These are phyloP conservation scores for Oligia latruncula DNA, from an alignment of 2,888 invertebrate species.

Conservation along the genomic window DNA sequence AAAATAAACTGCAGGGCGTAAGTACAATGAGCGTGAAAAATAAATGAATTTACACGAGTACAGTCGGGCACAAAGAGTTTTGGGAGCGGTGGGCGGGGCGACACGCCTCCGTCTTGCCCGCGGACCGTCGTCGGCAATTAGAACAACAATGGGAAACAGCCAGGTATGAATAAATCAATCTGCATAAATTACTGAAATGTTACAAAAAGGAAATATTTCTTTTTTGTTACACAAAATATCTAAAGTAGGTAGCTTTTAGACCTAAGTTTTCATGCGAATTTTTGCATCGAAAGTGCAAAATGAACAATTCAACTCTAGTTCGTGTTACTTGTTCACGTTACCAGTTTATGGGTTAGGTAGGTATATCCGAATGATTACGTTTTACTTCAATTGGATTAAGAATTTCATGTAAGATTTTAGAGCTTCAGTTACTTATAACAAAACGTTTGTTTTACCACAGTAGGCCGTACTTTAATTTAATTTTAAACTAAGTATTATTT, in stretches of 20 bases:
- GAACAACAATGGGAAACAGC: conserved; percentile 77
- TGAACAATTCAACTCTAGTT: not conserved
- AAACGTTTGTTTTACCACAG: not conserved
- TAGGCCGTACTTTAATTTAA: too few relatives aligned
- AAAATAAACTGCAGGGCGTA: conserved; percentile 81
- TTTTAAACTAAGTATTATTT: too few relatives aligned
- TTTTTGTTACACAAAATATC: conserved; percentile 9
- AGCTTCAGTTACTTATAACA: too few relatives aligned
- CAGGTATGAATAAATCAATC: conserved; percentile 84
- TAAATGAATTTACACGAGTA: conserved; percentile 78
- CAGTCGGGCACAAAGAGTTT: conserved; percentile 80
- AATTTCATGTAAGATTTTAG: not conserved
- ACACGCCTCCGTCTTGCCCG: conserved; percentile 82
- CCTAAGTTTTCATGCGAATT: not conserved
- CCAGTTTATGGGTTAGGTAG: too few relatives aligned
- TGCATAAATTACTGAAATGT: conserved; percentile 65
- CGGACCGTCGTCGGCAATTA: conserved; percentile 77
- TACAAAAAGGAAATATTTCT: conserved; percentile 12
- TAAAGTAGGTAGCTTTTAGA: not conserved
- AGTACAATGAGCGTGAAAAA: conserved; percentile 75
- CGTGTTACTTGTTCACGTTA: not conserved
- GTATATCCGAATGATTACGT: not conserved
- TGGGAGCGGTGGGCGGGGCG: conserved; percentile 82
- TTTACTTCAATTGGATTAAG: not conserved
- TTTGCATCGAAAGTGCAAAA: not conserved